Conservation (phyloP, 2,888 invertebrate species). For the Stramonita haemastoma region DNA sequence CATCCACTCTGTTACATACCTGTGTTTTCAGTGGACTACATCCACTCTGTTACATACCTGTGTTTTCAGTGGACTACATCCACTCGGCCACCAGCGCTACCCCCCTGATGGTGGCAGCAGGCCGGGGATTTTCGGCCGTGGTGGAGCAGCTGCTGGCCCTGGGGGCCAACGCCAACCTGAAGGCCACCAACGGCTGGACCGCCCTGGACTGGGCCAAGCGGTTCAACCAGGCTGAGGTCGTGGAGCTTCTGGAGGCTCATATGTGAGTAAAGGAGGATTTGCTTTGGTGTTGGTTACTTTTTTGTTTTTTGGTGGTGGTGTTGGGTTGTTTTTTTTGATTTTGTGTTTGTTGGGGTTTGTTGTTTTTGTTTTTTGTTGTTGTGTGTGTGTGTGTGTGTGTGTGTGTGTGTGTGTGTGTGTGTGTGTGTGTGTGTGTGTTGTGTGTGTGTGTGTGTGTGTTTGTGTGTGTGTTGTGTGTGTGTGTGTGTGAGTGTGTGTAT, state of each 20-base stretch:
- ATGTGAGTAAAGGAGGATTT: constrained; percentile 60
- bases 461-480: too few species aligned
- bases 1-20: constrained; percentile 83
- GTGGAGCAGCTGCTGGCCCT: constrained; percentile 85
- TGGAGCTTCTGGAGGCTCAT: constrained; percentile 81
- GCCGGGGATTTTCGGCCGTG: constrained; percentile 84
- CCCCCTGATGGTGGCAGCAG: constrained; percentile 88
- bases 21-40: constrained; percentile 81
- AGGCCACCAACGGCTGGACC: constrained; percentile 83
- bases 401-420: background rate
- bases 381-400: background rate
- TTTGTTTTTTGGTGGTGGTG: background rate
- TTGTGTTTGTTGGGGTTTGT: background rate
- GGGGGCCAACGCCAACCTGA: constrained; percentile 82
- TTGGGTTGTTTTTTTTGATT: background rate
- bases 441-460: background rate
- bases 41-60: constrained; percentile 82
- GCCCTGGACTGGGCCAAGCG: constrained; percentile 86
- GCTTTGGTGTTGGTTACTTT: background rate
- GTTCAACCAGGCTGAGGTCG: constrained; percentile 82
- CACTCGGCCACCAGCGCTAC: constrained; percentile 84
- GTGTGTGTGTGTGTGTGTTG: background rate
- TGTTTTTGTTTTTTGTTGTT: background rate
- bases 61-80: constrained; percentile 81
- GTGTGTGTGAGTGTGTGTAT: too few species aligned